These are phyloP conservation scores for Pipistrellus pygmaeus DNA, from an alignment of 2,797 vertebrate genomes.

Conservation along the genomic window DNA sequence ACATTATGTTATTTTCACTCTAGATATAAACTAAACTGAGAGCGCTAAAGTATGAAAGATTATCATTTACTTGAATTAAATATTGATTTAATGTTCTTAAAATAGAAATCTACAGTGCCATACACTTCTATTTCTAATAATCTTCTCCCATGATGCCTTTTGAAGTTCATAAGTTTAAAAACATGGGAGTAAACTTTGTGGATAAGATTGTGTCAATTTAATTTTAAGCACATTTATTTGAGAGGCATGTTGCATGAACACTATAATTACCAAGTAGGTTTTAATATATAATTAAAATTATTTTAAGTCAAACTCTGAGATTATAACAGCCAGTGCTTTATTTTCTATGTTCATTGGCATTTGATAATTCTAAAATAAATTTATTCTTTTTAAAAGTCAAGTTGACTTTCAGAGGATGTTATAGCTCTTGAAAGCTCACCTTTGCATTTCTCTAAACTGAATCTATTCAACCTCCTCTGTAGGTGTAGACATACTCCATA, in stretches of 20 bases:
- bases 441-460: background rate
- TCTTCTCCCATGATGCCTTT: background rate
- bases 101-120: background rate
- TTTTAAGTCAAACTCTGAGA: background rate
- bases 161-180: background rate
- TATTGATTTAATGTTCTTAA: constrained; percentile 35
- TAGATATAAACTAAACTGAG: background rate
- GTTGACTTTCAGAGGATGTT: background rate
- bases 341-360: background rate
- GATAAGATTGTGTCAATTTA: background rate
- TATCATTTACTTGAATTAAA: constrained; percentile 15
- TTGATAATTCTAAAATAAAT: background rate
- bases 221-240: constrained; percentile 31
- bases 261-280: background rate
- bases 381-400: background rate
- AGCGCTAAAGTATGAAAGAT: background rate
- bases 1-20: background rate
- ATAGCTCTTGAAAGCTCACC: background rate
- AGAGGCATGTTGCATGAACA: background rate
- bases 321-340: background rate
- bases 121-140: background rate
- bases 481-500: background rate
- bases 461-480: background rate
- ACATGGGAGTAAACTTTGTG: background rate
- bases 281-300: constrained; percentile 37